Conservation (phyloP, 2,113 vertebrate genomes). For the Ranitomeya variabilis region DNA sequence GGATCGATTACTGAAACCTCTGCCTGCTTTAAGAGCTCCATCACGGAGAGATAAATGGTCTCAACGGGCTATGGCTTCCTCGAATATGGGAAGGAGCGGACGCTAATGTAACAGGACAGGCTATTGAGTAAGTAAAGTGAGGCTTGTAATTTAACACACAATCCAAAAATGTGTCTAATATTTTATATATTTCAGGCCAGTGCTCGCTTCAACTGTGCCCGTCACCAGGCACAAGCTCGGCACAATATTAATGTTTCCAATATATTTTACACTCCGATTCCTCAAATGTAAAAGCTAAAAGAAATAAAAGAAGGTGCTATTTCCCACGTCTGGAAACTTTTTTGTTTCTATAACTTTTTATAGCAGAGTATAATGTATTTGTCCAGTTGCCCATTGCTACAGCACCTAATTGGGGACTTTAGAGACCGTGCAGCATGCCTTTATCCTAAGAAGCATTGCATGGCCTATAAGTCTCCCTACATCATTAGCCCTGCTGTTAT, state of each 20-base stretch:
- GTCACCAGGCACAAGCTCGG: neutral
- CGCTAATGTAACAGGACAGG: slow-evolving; percentile 1
- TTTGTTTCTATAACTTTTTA: no score
- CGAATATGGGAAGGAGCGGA: neutral
- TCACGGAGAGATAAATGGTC: slow-evolving; percentile 9
- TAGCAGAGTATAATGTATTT: no score
- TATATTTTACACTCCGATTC: neutral
- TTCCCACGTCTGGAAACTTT: neutral
- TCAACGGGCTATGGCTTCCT: neutral
- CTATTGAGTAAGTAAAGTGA: neutral
- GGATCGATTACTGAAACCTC: slow-evolving; percentile 4
- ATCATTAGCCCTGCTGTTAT: no score
- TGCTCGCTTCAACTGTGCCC: neutral
- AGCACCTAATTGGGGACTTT: no score
- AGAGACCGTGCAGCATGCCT: no score
- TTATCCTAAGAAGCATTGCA: no score
- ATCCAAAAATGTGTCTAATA: slow-evolving; percentile 1
- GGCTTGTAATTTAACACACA: neutral
- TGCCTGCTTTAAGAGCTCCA: neutral
- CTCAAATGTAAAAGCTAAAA: neutral
- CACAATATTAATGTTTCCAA: neutral
- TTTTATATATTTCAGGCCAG: neutral
- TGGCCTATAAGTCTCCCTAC: no score
- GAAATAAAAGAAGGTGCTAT: neutral
- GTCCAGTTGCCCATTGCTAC: no score